Conservation (phyloP, 2,113 vertebrate genomes). For the Poecile atricapillus region DNA sequence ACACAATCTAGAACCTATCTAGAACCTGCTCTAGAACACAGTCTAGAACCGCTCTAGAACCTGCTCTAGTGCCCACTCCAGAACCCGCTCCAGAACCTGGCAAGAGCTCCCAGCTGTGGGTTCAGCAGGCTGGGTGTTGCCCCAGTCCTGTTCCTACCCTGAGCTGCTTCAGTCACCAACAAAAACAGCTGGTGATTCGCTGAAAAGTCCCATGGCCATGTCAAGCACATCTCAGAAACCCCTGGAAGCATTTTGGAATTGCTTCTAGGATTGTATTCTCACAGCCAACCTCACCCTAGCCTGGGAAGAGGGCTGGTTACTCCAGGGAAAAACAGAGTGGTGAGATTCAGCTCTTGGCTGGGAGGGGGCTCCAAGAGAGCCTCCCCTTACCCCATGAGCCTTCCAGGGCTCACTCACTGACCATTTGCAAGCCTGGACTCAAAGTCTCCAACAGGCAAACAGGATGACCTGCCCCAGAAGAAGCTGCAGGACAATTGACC, state of each 20-base stretch:
- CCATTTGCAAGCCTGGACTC: not conserved
- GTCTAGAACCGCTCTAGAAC: too few relatives aligned
- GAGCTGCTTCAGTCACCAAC: fast-evolving
- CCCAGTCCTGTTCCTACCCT: not conserved
- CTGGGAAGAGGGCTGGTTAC: not conserved
- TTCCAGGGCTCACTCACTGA: not conserved
- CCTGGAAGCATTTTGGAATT: not conserved
- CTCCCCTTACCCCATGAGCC: fast-evolving
- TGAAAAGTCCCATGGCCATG: fast-evolving
- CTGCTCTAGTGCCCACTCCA: too few relatives aligned
- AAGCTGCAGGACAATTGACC: too few relatives aligned
- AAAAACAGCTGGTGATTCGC: not conserved
- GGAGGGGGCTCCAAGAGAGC: not conserved
- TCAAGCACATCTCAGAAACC: not conserved
- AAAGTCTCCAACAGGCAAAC: fast-evolving
- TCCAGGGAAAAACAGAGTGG: not conserved
- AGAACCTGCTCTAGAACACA: too few relatives aligned
- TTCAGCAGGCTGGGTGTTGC: too few relatives aligned
- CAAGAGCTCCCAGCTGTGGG: too few relatives aligned
- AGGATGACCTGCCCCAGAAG: not conserved
- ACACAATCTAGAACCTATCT: too few relatives aligned
- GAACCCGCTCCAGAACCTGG: too few relatives aligned
- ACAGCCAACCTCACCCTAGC: not conserved
- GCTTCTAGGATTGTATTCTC: not conserved
- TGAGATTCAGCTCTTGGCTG: not conserved